Percentiles rank a stretch among this genome's conserved stretches.
Evolutionary conservation across 2,888 invertebrate species (phyloP).

Genomic region (Nemotelus pantherinus): DNA sequence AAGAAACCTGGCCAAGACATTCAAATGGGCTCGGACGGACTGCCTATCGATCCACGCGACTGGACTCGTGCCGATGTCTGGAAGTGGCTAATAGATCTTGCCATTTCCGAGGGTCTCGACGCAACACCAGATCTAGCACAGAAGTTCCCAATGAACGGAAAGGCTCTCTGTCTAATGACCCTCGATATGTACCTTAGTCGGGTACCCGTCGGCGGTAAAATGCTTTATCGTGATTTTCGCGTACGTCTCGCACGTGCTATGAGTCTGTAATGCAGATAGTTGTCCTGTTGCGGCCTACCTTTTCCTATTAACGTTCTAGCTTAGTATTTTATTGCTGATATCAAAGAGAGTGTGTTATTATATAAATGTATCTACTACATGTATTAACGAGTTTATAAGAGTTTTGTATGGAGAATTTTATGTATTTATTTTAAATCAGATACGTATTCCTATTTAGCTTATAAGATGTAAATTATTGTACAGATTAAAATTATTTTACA

Average conservation of each 20-base stretch:
- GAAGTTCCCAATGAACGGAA: conserved; percentile 83
- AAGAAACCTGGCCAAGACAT: conserved; percentile 54
- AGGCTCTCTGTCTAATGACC: conserved; percentile 82
- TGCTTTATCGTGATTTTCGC: conserved; percentile 76
- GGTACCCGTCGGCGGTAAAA: conserved; percentile 75
- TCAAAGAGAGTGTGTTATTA: conserved; percentile 11
- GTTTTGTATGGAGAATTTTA: conserved; percentile 13
- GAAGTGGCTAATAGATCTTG: conserved; percentile 72
- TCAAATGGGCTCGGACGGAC: conserved; percentile 58
- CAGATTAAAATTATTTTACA: conserved; percentile 1
- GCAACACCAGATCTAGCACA: conserved; percentile 62
- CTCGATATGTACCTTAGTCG: conserved; percentile 77
- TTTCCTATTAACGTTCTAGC: neutral
- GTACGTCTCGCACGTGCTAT: conserved; percentile 75
- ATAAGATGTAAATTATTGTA: conserved; percentile 39
- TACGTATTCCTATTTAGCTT: conserved; percentile 24
- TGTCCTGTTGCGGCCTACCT: neutral
- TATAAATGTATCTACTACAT: neutral
- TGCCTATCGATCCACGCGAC: conserved; percentile 73
- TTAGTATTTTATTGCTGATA: conserved; percentile 3
- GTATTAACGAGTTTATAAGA: conserved; percentile 2
- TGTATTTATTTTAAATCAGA: conserved; percentile 30
- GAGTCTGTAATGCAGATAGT: conserved; percentile 64
- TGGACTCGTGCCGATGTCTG: conserved; percentile 78
- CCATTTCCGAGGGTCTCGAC: conserved; percentile 66